Conservation (phyloP, 2,113 vertebrate species). For the Phyllopteryx taeniolatus region DNA sequence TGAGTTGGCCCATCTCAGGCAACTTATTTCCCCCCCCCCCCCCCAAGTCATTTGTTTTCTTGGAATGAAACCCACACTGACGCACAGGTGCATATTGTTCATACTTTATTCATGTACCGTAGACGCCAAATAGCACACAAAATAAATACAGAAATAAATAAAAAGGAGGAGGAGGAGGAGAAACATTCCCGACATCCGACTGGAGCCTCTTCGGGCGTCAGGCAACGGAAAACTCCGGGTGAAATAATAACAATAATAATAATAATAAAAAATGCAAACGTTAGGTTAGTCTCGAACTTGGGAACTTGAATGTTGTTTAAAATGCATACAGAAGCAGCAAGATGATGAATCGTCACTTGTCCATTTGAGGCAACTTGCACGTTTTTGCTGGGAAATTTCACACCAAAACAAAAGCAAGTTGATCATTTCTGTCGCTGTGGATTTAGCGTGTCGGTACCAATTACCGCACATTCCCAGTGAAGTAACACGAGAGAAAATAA, state of each 20-base stretch:
- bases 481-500: too few species aligned
- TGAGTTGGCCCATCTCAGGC: too few species aligned
- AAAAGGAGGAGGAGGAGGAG: slow-evolving; percentile 67
- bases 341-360: not conserved
- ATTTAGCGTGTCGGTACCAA: too few species aligned
- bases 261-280: not conserved
- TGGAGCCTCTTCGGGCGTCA: slow-evolving; percentile 33
- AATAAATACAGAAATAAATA: slow-evolving; percentile 3
- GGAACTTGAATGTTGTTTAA: not conserved
- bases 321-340: not conserved
- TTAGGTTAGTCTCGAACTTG: not conserved
- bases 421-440: too few species aligned
- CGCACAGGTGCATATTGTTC: slow-evolving; percentile 36
- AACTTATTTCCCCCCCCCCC: too few species aligned
- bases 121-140: slow-evolving; percentile 70
- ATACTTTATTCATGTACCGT: slow-evolving; percentile 78
- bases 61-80: not conserved
- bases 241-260: too few species aligned
- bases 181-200: slow-evolving; percentile 46
- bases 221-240: not conserved
- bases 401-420: too few species aligned
- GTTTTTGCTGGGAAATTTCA: too few species aligned
- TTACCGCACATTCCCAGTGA: too few species aligned
- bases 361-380: too few species aligned
- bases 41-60: too few species aligned